Percentiles rank a stretch among this genome's conserved stretches.
Conservation (phyloP, 2,888 invertebrate species). For the Hirtodrosophila trivittata region DNA sequence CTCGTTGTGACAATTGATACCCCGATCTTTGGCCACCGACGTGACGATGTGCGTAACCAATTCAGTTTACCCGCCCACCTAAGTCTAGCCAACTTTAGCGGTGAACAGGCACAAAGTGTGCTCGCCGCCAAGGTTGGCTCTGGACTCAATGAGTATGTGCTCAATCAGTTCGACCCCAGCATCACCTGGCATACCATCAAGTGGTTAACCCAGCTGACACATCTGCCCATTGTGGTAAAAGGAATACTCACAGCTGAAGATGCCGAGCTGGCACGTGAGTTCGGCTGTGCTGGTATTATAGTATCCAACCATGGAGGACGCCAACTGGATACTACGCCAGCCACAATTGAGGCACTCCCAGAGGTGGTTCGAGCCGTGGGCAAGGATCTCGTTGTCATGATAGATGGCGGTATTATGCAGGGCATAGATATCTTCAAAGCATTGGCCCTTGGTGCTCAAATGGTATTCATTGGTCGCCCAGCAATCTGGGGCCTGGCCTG, state of each 20-base stretch:
- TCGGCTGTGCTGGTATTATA: constrained; percentile 91
- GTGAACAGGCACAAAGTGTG: constrained; percentile 82
- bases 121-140: constrained; percentile 84
- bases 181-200: constrained; percentile 93
- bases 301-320: constrained; percentile 98
- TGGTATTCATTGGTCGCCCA: constrained; percentile 95
- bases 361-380: constrained; percentile 91
- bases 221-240: constrained; percentile 92
- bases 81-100: constrained; percentile 92
- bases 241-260: constrained; percentile 95
- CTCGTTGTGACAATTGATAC: constrained; percentile 95
- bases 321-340: constrained; percentile 89
- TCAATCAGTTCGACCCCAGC: constrained; percentile 90
- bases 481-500: constrained; percentile 93
- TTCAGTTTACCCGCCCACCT: constrained; percentile 92
- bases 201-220: constrained; percentile 92
- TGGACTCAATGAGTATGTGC: constrained; percentile 91
- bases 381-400: constrained; percentile 89
- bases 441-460: constrained; percentile 94
- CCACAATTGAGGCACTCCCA: constrained; percentile 92
- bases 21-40: constrained; percentile 92
- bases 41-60: constrained; percentile 92
- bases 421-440: constrained; percentile 97
- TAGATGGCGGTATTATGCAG: constrained; percentile 93
- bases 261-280: constrained; percentile 89